Percentiles rank a stretch among this genome's conserved stretches.
These are phyloP conservation scores for Elmis aenea DNA, from an alignment of 2,888 invertebrate species.

Conservation along the genomic window DNA sequence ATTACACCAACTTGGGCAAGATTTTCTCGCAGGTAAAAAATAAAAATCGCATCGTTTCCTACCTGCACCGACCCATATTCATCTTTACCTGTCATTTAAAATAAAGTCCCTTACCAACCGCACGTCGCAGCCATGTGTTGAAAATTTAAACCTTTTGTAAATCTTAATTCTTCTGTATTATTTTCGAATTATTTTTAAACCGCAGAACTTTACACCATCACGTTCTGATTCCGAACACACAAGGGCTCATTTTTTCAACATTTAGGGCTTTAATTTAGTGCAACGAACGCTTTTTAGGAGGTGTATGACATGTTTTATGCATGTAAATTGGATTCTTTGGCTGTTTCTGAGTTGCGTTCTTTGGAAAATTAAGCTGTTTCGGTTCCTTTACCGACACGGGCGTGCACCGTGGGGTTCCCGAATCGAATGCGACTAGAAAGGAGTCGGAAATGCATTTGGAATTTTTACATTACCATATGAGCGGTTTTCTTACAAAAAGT, in stretches of 20 bases:
- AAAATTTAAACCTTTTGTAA: constrained; percentile 11
- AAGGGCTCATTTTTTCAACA: too few species aligned
- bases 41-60: constrained; percentile 10
- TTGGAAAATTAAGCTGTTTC: constrained; percentile 9
- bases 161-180: constrained; percentile 1
- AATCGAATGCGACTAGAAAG: constrained; percentile 13
- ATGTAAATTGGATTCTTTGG: too few species aligned
- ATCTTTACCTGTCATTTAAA: constrained; percentile 20
- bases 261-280: too few species aligned
- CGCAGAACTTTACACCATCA: neutral
- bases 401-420: constrained; percentile 11
- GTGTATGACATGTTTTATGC: too few species aligned
- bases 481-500: too few species aligned
- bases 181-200: neutral
- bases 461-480: too few species aligned
- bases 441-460: too few species aligned
- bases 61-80: constrained; percentile 17
- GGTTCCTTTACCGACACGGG: constrained; percentile 8
- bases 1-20: constrained; percentile 23
- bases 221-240: too few species aligned
- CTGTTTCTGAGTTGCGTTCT: too few species aligned
- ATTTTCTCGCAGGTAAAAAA: constrained; percentile 15
- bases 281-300: too few species aligned
- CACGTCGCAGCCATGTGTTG: constrained; percentile 16
- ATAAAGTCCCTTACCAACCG: constrained; percentile 14